Conservation (phyloP, 2,797 vertebrate species). For the Girardinus metallicus region DNA sequence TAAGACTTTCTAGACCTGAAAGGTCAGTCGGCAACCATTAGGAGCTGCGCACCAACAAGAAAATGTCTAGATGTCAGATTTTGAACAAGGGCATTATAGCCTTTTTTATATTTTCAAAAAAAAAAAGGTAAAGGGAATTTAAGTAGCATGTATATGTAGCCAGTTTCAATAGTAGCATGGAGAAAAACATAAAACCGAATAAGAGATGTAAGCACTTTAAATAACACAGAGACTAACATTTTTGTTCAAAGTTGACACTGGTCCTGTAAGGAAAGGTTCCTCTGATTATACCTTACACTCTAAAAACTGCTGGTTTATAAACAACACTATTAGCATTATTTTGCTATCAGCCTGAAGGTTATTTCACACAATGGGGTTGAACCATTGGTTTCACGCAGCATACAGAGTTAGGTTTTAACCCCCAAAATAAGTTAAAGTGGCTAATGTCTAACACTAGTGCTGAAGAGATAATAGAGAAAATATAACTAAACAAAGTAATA, state of each 20-base stretch:
- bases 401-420: neutral
- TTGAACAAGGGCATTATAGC: neutral
- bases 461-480: neutral
- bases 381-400: neutral
- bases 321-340: neutral
- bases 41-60: conserved; percentile 13
- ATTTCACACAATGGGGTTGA: neutral
- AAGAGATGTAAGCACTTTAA: conserved; percentile 6
- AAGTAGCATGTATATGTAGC: neutral
- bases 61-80: neutral
- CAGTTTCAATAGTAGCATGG: neutral
- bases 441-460: neutral
- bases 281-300: neutral
- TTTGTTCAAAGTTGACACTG: neutral
- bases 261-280: neutral
- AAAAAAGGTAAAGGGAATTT: neutral
- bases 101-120: neutral
- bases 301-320: conserved; percentile 1
- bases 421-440: neutral
- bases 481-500: neutral
- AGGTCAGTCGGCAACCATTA: conserved; percentile 19
- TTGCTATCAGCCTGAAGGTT: neutral
- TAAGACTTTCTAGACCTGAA: conserved; percentile 22
- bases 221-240: neutral
- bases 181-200: conserved; percentile 1